phyloP scores from a whole-genome alignment of 64 coral and sea anemone species.

The Montipora capricornis region DNA sequence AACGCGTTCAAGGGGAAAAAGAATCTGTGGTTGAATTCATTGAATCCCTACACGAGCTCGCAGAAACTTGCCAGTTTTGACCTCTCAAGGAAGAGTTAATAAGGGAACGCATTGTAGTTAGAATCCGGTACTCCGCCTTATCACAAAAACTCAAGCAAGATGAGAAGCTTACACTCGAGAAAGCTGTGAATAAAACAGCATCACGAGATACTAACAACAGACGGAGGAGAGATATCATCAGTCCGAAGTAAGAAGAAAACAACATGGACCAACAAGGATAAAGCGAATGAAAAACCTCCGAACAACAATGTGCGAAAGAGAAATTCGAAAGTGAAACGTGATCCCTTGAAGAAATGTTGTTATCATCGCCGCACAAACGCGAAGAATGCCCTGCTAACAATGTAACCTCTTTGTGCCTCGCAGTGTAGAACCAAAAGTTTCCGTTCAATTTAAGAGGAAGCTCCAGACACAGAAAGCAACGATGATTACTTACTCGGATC shows the following conservation, averaged over 20 bases:
- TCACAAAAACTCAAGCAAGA: slow-evolving; percentile 40
- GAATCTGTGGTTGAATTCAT: slow-evolving; percentile 42
- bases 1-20: not conserved
- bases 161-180: slow-evolving; percentile 7
- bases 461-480: not conserved
- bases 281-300: not conserved
- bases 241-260: not conserved
- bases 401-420: slow-evolving; percentile 13
- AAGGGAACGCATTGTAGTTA: slow-evolving; percentile 34
- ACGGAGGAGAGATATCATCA: not conserved
- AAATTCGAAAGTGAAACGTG: not conserved
- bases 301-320: not conserved
- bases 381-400: slow-evolving; percentile 14
- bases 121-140: slow-evolving; percentile 7
- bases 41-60: slow-evolving; percentile 5
- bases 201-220: slow-evolving; percentile 31
- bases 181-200: slow-evolving; percentile 1
- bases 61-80: slow-evolving; percentile 28
- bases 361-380: slow-evolving; percentile 31
- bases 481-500: slow-evolving; percentile 31
- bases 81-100: slow-evolving; percentile 48
- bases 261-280: not conserved
- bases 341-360: slow-evolving; percentile 19
- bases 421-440: slow-evolving; percentile 38
- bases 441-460: slow-evolving; percentile 18